Percentiles rank a stretch among this genome's conserved stretches.
Evolutionary conservation across 2,113 vertebrate genomes (phyloP).

Genomic region (Rafetus swinhoei): DNA sequence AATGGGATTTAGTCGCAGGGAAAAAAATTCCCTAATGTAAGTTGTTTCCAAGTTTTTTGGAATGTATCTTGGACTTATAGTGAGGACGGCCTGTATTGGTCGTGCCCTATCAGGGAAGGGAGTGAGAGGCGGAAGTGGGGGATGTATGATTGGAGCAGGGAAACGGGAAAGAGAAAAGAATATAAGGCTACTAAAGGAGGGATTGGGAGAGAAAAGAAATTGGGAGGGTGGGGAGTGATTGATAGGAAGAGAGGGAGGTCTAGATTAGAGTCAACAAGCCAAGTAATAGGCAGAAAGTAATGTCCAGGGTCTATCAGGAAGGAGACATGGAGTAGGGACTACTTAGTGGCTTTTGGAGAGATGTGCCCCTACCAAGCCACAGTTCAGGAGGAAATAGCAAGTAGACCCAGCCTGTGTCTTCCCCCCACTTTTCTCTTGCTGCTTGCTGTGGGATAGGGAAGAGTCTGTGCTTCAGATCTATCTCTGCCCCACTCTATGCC

Average conservation of each 20-base stretch:
- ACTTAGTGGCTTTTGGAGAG: neutral
- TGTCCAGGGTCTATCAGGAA: neutral
- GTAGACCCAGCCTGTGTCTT: neutral
- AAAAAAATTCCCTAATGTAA: too few relatives aligned
- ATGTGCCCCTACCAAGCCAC: neutral
- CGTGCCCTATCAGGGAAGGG: neutral
- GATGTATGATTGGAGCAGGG: neutral
- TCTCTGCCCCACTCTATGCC: neutral
- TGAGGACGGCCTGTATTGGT: neutral
- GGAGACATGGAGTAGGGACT: rapidly evolving
- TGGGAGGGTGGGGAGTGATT: rapidly evolving
- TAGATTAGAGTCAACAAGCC: neutral
- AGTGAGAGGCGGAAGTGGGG: neutral
- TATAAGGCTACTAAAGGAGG: neutral
- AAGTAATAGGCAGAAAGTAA: neutral
- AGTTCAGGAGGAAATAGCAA: neutral
- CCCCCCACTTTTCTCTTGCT: neutral
- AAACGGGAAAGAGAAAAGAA: neutral
- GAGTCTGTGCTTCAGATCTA: neutral
- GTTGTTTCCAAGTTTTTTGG: too few relatives aligned
- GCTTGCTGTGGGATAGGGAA: neutral
- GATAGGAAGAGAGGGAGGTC: neutral
- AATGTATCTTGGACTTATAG: too few relatives aligned
- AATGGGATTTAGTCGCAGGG: too few relatives aligned
- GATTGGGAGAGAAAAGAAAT: neutral